Evolutionary conservation across 2,113 vertebrate species (phyloP).

Genomic region (Vidua macroura): DNA sequence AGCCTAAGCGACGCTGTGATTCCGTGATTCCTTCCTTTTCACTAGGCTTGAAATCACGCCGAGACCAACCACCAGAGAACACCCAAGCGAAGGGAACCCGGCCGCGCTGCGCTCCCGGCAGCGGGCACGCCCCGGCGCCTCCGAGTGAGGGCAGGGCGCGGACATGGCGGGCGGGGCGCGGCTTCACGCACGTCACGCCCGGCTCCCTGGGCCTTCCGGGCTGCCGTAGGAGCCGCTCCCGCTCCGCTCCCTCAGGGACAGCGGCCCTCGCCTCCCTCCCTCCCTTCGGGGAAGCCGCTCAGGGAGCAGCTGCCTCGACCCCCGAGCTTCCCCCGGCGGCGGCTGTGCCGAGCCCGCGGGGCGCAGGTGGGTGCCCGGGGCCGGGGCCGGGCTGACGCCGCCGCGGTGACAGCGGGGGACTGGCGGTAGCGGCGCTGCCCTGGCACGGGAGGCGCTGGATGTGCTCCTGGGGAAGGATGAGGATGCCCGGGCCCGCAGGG

Average conservation of each 20-base stretch:
- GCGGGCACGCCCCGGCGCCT: rapidly evolving
- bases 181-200: neutral
- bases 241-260: neutral
- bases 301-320: neutral
- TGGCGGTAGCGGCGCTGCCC: neutral
- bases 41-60: rapidly evolving
- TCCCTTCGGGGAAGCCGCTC: neutral
- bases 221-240: neutral
- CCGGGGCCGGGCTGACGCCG: neutral
- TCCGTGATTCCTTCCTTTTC: neutral
- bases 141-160: rapidly evolving
- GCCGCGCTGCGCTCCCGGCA: no score
- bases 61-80: rapidly evolving
- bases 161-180: neutral
- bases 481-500: neutral
- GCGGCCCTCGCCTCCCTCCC: neutral
- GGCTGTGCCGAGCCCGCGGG: neutral
- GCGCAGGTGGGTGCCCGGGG: conserved; percentile 2
- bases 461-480: neutral
- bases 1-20: neutral
- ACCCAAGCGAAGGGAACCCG: rapidly evolving
- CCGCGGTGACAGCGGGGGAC: neutral
- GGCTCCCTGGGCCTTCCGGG: rapidly evolving
- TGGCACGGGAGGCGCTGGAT: neutral
- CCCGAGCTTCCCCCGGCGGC: neutral